Base-by-base conservation (phyloP, 2,888 invertebrate species). In the Epirrita christyi region DNA sequence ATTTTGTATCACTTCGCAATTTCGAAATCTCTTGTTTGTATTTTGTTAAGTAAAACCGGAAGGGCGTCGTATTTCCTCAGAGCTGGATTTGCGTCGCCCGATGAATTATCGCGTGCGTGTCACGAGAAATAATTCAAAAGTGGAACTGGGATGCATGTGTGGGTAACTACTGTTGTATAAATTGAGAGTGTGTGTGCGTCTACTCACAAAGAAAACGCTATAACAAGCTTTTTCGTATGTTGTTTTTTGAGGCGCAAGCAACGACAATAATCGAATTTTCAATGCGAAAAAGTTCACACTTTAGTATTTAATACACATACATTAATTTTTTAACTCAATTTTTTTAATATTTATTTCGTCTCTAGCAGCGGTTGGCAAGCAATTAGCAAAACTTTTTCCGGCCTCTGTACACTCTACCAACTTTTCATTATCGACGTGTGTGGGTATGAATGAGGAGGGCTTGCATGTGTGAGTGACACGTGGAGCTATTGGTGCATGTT, bases 121-220 rank as follows among this genome's bases (percentile, higher is more conserved):
- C 40, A 13, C 32, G 14, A n/a, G 38, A 34, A 34, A 50, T 42
- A 34, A 50, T 42, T 50, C 49, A 49, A 49, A 49, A 15, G 40
- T 38, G 38, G 29, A 48, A 29, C 28, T 28, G 9, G 38, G 8
- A 11, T 37, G 27, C 38, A 5, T 28, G 47, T 38, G 13, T 13
- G 47, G 6, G 38, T 47, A 37, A 3, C 21, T 21, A 21, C 21
- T 21, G 21, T 21, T 21, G 21, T 21, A 21, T 21, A 21, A 21
- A 4, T 21, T 21, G 2, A 21, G 21, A 3, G 4, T 3, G 4
- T 11, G 36, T 36, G 36, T 36, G n/a, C n/a, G n/a, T 36, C n/a
- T n/a, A 36, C 36, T 36, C 36, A 11, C 36, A 11, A 4, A 5
- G 36, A n/a, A 36, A 36, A n/a, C n/a, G 36, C n/a, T 36, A 6